A percentile compares a stretch with the other conserved stretches of the same genome.
Evolutionary conservation across 2,113 vertebrate genomes (phyloP).

Genomic region (Rattus rattus): DNA sequence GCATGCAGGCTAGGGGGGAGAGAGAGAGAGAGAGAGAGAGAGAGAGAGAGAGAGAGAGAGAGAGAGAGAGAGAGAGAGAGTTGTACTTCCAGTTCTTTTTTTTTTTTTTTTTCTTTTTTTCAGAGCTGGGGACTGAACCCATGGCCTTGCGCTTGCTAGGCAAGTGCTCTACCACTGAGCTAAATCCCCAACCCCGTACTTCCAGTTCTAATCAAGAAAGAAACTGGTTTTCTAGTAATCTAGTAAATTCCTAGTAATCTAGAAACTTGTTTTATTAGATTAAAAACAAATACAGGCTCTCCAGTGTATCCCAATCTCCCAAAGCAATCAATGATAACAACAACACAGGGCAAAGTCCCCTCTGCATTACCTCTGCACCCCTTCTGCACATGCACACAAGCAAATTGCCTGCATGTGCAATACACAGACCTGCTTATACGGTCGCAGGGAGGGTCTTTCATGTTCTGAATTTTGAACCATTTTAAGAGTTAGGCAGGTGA

Average conservation of each 20-base stretch:
- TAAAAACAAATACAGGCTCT: neutral
- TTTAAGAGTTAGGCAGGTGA: neutral
- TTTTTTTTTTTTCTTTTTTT: too few relatives aligned
- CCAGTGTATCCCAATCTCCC: neutral
- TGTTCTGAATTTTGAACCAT: neutral
- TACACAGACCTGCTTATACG: neutral
- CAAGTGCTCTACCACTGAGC: too few relatives aligned
- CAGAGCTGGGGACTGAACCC: too few relatives aligned
- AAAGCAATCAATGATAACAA: neutral
- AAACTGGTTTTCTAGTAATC: neutral
- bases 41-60: neutral
- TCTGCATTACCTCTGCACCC: too few relatives aligned
- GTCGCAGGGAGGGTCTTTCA: neutral
- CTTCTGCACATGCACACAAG: neutral
- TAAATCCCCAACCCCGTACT: neutral
- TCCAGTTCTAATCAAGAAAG: neutral
- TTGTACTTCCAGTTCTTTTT: too few relatives aligned
- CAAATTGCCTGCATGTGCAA: neutral
- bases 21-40: too few relatives aligned
- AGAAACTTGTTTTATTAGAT: neutral
- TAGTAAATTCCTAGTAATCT: too few relatives aligned
- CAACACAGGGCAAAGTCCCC: constrained; percentile 27
- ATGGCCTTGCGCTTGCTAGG: too few relatives aligned
- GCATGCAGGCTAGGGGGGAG: neutral
- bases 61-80: too few relatives aligned